Base-by-base conservation (phyloP, 2,888 invertebrate species). In the Perithous albicinctus region DNA sequence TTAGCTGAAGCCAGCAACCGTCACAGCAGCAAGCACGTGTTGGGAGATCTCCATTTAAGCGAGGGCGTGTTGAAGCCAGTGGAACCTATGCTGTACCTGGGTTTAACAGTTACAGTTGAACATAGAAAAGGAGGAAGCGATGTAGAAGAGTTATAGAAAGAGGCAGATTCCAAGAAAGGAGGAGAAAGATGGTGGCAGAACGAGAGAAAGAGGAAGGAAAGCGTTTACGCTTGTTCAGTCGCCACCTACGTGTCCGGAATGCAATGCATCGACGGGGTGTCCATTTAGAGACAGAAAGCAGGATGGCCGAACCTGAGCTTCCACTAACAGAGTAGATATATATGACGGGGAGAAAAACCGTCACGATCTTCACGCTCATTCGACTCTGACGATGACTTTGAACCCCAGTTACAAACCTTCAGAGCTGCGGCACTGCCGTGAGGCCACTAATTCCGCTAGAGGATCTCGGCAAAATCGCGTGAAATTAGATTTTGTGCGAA, bases 231-330 rank as follows among this genome's bases (percentile, higher is more conserved):
- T 84, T 84, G 85, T 85, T 86, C 85, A 78, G 85, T 80, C 78
- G 74, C 69, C 61, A 54, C 51, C 80, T 85, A 87, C 87, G 87
- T 86, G 87, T 80, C 70, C 54, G 73, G 87, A 86, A 87, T 87
- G 78, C 80, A 41, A 61, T 29, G 41, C 32, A 61, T 10, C 56
- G 7, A 43, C 43, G 66, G 35, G 70, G 35, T 56, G 61, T 35
- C 23, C 59, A 10, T 56, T 56, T 67, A 66, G 29, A 18, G 74
- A 26, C 46, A 20, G 56, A 64, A 54, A 63, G 20, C 48, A 29
- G 32, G 38, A 41, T 43, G 29, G 43, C 23, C 77, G 23, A 15
- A 20, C 56, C 35, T 56, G 54, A 12, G 61, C 15, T 63, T 35
- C 67, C 18, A 35, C 63, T 66, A 76, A 70, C 48, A 32, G 29